Base-by-base conservation (phyloP, 2,113 vertebrate species). In the Pangasianodon gigas region DNA sequence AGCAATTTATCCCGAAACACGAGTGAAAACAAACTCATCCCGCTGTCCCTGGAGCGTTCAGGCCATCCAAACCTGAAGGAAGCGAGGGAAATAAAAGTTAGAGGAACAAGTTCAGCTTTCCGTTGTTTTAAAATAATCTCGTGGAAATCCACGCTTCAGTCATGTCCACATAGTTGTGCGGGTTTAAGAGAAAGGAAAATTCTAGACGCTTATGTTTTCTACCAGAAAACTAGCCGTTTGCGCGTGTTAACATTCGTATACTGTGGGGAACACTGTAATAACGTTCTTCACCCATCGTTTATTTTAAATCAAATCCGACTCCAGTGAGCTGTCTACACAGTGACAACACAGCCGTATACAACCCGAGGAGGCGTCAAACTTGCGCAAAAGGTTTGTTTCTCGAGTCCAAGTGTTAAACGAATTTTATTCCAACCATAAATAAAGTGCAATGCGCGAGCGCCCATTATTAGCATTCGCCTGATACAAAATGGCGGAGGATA, bases 401-500 rank as follows among this genome's bases (percentile, higher is more conserved):
- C 91, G 88, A 92, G 93, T 90, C 85, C 87, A 91, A 89, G 90
- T 82, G 32, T 65, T 87, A 52, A 32, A 37, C 87, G 79, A 86
- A 88, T 91, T 94, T 96, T 95, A 95, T 95, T 94, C 95, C 88
- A 67, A 80, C 92, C 93, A 95, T 95, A 95, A 96, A 97, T 96
- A 96, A 96, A 97, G 95, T 96, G 95, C 91, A 93, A 91, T 92
- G 93, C 93, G 95, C 94, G 96, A 96, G 96, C 96, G 96, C 96
- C 96, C 96, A 96, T 96, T 96, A 96, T 96, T 96, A 97, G 96
- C 96, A 95, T 96, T 95, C 94, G 95, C 92, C 95, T 95, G 92
- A 93, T 94, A 97, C 96, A 97, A 97, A 96, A 97, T 96, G 96
- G 96, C 96, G 96, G 96, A 95, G 95, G 92, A 94, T 94, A 93